phyloP scores from a whole-genome alignment of 2,888 invertebrate species.

The Chloromyia formosa region DNA sequence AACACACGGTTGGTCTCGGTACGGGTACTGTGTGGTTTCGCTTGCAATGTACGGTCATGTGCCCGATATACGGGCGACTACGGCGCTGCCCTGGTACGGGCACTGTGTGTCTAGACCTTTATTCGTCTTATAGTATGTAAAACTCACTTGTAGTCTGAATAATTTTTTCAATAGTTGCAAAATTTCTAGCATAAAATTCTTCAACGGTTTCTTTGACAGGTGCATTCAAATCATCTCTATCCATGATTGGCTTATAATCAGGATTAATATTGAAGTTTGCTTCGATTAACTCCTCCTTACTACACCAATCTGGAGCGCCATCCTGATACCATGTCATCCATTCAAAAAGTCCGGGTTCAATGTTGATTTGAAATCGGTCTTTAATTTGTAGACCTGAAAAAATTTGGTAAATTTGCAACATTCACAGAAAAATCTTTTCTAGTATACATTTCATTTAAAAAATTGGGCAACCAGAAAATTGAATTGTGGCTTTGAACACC shows the following conservation, averaged over 20 bases:
- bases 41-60: too few species aligned
- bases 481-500: not conserved
- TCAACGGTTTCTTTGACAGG: conserved; percentile 70
- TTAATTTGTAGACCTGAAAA: conserved; percentile 67
- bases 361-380: conserved; percentile 72
- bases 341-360: conserved; percentile 94
- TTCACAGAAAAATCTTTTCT: not conserved
- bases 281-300: conserved; percentile 72
- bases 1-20: too few species aligned
- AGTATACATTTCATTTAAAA: not conserved
- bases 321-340: conserved; percentile 91
- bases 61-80: too few species aligned
- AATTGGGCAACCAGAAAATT: not conserved
- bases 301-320: conserved; percentile 81
- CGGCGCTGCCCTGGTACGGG: too few species aligned
- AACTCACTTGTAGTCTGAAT: conserved; percentile 65
- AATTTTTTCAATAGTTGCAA: conserved; percentile 68
- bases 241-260: conserved; percentile 72
- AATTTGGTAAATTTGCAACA: not conserved
- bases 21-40: too few species aligned
- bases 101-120: too few species aligned
- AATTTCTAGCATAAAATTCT: conserved; percentile 73
- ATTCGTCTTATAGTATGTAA: too few species aligned
- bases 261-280: conserved; percentile 81
- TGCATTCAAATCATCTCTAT: conserved; percentile 66